Evolutionary conservation across 2,888 invertebrate species (phyloP).

Genomic region (Oscheius sp.): DNA sequence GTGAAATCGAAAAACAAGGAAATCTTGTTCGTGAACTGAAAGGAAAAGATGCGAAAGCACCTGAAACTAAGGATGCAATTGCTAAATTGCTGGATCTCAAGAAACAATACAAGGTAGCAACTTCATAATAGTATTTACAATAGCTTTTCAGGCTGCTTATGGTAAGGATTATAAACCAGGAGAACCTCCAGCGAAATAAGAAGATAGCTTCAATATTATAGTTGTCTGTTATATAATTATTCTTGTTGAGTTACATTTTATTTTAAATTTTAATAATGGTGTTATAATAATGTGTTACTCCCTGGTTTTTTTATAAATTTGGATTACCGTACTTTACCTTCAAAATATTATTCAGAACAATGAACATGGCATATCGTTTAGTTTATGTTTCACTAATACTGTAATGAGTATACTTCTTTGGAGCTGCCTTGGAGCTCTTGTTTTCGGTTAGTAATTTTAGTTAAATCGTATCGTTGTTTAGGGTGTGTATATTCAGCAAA

Average conservation of each 20-base stretch:
- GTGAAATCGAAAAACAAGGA: constrained; percentile 81
- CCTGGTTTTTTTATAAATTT: neutral
- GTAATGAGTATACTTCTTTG: no score
- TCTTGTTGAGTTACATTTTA: no score
- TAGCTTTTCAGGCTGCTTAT: constrained; percentile 77
- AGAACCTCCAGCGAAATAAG: neutral
- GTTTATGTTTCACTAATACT: no score
- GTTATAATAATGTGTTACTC: no score
- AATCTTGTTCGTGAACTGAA: constrained; percentile 82
- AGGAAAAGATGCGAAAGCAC: constrained; percentile 75
- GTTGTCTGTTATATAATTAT: no score
- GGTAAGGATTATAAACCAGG: constrained; percentile 67
- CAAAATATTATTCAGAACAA: no score
- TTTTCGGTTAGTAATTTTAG: no score
- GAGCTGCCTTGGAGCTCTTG: no score
- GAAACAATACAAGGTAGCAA: constrained; percentile 82
- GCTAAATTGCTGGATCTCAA: constrained; percentile 81
- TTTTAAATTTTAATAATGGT: no score
- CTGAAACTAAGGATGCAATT: constrained; percentile 78
- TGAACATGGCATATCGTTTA: no score
- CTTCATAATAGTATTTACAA: neutral
- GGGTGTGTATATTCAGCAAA: neutral
- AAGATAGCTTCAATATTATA: no score
- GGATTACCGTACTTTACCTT: neutral
- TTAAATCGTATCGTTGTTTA: no score